Conservation (phyloP, 2,797 vertebrate genomes). For the Scyliorhinus canicula region DNA sequence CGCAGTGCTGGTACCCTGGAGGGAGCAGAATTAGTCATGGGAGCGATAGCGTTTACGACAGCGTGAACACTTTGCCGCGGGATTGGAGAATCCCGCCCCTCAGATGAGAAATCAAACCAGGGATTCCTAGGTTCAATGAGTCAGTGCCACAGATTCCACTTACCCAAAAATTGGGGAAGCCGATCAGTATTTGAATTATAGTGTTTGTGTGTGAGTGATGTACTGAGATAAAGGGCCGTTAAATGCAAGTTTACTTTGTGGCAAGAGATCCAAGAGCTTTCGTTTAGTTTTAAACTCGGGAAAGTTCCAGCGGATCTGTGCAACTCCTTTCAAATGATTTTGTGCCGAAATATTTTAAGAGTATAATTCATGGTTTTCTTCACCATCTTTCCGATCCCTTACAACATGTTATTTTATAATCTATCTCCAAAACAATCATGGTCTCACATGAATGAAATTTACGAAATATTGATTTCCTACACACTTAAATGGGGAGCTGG, state of each 20-base stretch:
- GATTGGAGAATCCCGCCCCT: too few species aligned
- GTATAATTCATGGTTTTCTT: not conserved
- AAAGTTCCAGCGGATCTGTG: not conserved
- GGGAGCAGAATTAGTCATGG: too few species aligned
- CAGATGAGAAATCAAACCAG: not conserved
- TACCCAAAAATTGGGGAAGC: not conserved
- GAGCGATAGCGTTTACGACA: too few species aligned
- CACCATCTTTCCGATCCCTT: not conserved
- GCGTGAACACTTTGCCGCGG: too few species aligned
- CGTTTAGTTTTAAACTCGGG: not conserved
- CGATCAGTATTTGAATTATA: not conserved
- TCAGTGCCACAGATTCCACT: not conserved
- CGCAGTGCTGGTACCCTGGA: too few species aligned
- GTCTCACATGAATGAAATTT: not conserved
- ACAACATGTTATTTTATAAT: not conserved
- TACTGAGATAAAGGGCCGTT: not conserved
- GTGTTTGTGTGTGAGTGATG: not conserved
- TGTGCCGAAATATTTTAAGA: not conserved
- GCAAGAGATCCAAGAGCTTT: not conserved
- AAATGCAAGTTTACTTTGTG: not conserved
- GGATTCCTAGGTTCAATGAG: not conserved
- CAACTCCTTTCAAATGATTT: not conserved
- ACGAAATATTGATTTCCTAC: not conserved
- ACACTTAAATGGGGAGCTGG: too few species aligned
- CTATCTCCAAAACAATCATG: not conserved